phyloP scores from a whole-genome alignment of 2,797 vertebrate species.

The Chrysocyon brachyurus region DNA sequence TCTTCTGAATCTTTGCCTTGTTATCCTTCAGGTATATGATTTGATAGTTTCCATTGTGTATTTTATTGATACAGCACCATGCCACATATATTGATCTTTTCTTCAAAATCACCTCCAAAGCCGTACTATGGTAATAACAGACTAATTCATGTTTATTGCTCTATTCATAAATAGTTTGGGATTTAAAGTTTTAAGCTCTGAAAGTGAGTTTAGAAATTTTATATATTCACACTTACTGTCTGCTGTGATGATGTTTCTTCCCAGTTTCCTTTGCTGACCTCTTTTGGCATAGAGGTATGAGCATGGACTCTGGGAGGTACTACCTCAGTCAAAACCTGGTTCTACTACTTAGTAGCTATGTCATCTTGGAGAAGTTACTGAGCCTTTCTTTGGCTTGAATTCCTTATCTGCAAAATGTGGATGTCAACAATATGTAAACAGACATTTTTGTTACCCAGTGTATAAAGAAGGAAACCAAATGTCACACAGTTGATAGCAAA shows the following conservation, averaged over 20 bases:
- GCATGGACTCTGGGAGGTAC: background rate
- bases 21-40: background rate
- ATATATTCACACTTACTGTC: background rate
- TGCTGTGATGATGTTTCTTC: background rate
- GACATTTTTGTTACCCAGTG: background rate
- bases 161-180: background rate
- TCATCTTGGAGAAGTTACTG: background rate
- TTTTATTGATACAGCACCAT: background rate
- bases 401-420: background rate
- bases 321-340: background rate
- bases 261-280: background rate
- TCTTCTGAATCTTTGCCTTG: conserved; percentile 7
- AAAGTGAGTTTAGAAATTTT: conserved; percentile 1
- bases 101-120: background rate
- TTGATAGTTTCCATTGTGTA: background rate
- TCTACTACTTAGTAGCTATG: background rate
- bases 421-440: background rate
- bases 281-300: background rate
- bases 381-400: background rate
- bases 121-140: background rate
- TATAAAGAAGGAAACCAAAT: background rate
- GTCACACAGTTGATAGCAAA: background rate
- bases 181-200: background rate
- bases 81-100: background rate
- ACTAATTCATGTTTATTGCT: background rate